Percentiles rank a stretch among this genome's conserved stretches.
These are phyloP conservation scores for Globodera rostochiensis DNA, from an alignment of 1,140 invertebrate genomes.

Conservation along the genomic window DNA sequence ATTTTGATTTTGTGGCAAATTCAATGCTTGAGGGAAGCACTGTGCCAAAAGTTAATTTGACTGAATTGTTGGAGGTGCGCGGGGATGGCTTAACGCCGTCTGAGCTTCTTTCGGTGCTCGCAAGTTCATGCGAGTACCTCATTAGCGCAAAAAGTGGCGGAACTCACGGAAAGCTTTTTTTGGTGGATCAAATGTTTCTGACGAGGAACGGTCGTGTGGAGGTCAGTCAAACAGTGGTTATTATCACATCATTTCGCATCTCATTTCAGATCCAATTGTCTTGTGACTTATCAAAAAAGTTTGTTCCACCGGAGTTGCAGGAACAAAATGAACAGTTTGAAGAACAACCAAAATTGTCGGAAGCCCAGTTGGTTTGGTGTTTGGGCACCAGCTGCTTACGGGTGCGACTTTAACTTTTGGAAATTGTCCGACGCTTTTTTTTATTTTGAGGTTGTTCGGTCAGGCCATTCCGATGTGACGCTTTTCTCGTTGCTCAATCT, in stretches of 20 bases:
- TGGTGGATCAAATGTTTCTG: constrained; percentile 39
- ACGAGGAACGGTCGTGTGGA: constrained; percentile 45
- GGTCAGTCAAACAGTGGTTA: constrained; percentile 19
- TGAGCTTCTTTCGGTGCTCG: constrained; percentile 44
- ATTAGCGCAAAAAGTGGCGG: not conserved
- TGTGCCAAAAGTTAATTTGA: constrained; percentile 36
- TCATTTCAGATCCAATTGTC: constrained; percentile 26
- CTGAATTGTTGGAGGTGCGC: constrained; percentile 47
- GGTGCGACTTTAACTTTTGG: constrained; percentile 14
- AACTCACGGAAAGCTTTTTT: constrained; percentile 27
- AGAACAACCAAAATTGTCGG: constrained; percentile 12
- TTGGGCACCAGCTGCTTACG: constrained; percentile 38
- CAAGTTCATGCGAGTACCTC: constrained; percentile 35
- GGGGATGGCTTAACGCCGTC: constrained; percentile 29
- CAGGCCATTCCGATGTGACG: constrained; percentile 37
- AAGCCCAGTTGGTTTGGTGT: constrained; percentile 46
- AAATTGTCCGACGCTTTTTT: not conserved
- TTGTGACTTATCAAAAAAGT: constrained; percentile 30
- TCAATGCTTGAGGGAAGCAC: not conserved
- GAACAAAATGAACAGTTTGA: not conserved
- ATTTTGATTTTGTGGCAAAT: not conserved
- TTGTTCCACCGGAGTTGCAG: constrained; percentile 39
- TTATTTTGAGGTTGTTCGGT: constrained; percentile 3
- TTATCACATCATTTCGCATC: not conserved
- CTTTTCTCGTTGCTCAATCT: constrained; percentile 46